Conservation (phyloP, 1,140 invertebrate species). For the Yoshiicerus persimilis region DNA sequence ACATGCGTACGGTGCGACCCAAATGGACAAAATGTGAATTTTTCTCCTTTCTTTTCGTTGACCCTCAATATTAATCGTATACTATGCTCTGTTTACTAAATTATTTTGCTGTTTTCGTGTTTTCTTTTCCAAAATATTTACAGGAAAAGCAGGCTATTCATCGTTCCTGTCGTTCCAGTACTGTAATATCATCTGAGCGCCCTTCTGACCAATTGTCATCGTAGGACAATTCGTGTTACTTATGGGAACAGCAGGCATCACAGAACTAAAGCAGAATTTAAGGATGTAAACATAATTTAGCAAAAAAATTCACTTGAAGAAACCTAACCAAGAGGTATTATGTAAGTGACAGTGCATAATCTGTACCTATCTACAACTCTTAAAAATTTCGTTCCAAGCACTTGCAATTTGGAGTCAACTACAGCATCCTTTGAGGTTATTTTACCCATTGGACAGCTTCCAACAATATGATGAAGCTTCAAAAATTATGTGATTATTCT, state of each 20-base stretch:
- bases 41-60: too few relatives aligned
- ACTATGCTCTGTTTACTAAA: too few relatives aligned
- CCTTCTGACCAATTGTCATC: neutral
- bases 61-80: too few relatives aligned
- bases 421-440: slow-evolving; percentile 53
- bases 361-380: slow-evolving; percentile 62
- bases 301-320: too few relatives aligned
- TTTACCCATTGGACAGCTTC: slow-evolving; percentile 87
- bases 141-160: too few relatives aligned
- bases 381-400: slow-evolving; percentile 61
- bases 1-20: too few relatives aligned
- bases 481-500: too few relatives aligned
- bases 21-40: too few relatives aligned
- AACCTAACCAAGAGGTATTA: too few relatives aligned
- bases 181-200: neutral
- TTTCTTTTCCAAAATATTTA: too few relatives aligned
- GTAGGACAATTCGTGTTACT: slow-evolving; percentile 67
- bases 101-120: too few relatives aligned
- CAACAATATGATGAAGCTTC: slow-evolving; percentile 85
- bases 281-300: neutral
- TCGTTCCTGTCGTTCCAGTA: neutral
- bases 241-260: slow-evolving; percentile 67
- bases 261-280: slow-evolving; percentile 41
- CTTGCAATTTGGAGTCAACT: slow-evolving; percentile 57
- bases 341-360: slow-evolving; percentile 60